These are phyloP conservation scores for Chaitophorus viminalis DNA, from an alignment of 2,888 invertebrate genomes.

Conservation along the genomic window DNA sequence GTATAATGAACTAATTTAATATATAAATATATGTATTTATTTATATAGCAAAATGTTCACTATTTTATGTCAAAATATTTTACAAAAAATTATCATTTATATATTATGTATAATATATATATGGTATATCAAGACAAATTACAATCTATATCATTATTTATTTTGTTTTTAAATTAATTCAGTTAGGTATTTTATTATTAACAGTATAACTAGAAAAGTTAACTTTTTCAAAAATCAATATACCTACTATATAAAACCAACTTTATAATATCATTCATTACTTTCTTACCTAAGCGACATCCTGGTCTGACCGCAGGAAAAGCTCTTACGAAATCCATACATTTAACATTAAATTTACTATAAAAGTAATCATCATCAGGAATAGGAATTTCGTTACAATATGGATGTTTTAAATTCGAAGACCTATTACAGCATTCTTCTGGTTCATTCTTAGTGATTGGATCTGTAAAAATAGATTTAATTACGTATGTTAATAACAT, in stretches of 20 bases:
- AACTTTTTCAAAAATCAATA: not conserved
- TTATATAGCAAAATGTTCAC: too few relatives aligned
- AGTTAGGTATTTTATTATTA: too few relatives aligned
- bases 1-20: too few relatives aligned
- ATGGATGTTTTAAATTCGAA: slow-evolving; percentile 84
- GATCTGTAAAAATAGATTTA: slow-evolving; percentile 72
- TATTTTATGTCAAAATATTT: too few relatives aligned
- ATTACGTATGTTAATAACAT: not conserved
- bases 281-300: slow-evolving; percentile 79
- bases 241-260: too few relatives aligned
- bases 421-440: slow-evolving; percentile 90
- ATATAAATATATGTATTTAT: too few relatives aligned
- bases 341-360: slow-evolving; percentile 82
- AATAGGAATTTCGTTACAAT: slow-evolving; percentile 88
- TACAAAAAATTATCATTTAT: too few relatives aligned
- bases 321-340: slow-evolving; percentile 89
- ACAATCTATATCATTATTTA: too few relatives aligned
- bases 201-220: not conserved
- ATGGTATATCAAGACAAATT: too few relatives aligned
- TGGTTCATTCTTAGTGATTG: slow-evolving; percentile 87
- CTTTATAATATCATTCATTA: not conserved
- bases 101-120: too few relatives aligned
- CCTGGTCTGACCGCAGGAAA: slow-evolving; percentile 89
- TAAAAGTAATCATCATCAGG: slow-evolving; percentile 94
- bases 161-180: too few relatives aligned